These are phyloP conservation scores for Tiliqua scincoides DNA, from an alignment of 2,113 vertebrate genomes.

Conservation along the genomic window DNA sequence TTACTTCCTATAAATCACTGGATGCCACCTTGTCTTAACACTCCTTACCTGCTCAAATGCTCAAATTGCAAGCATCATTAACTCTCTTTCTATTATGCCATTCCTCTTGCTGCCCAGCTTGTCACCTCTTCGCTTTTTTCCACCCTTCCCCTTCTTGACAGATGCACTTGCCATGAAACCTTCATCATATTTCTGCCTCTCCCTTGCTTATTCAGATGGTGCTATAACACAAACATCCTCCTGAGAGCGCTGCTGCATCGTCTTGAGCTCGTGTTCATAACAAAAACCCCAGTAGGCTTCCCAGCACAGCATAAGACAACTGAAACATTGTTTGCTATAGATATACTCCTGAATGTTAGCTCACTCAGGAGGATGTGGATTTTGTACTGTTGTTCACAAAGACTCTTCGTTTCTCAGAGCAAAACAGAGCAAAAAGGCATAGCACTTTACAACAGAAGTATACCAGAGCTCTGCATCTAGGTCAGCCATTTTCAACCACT, in stretches of 20 bases:
- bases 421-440: slow-evolving; percentile 37
- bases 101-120: slow-evolving; percentile 63
- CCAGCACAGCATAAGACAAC: slow-evolving; percentile 21
- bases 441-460: slow-evolving; percentile 11
- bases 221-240: slow-evolving; percentile 66
- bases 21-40: slow-evolving; percentile 51
- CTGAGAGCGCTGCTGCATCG: slow-evolving; percentile 74
- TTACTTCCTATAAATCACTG: slow-evolving; percentile 61
- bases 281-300: not conserved
- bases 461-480: slow-evolving; percentile 16
- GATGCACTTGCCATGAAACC: slow-evolving; percentile 6
- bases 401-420: slow-evolving; percentile 45
- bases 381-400: slow-evolving; percentile 46
- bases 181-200: not conserved
- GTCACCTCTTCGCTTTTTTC: slow-evolving; percentile 55
- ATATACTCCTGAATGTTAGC: slow-evolving; percentile 30
- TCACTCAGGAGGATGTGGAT: slow-evolving; percentile 20
- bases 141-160: slow-evolving; percentile 26
- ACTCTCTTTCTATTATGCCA: slow-evolving; percentile 51
- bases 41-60: slow-evolving; percentile 43
- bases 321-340: slow-evolving; percentile 27
- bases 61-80: slow-evolving; percentile 67
- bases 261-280: not conserved
- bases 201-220: not conserved
- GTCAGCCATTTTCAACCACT: no score